Evolutionary conservation across 2,888 invertebrate species (phyloP).

Genomic region (Epistrophe grossulariae): DNA sequence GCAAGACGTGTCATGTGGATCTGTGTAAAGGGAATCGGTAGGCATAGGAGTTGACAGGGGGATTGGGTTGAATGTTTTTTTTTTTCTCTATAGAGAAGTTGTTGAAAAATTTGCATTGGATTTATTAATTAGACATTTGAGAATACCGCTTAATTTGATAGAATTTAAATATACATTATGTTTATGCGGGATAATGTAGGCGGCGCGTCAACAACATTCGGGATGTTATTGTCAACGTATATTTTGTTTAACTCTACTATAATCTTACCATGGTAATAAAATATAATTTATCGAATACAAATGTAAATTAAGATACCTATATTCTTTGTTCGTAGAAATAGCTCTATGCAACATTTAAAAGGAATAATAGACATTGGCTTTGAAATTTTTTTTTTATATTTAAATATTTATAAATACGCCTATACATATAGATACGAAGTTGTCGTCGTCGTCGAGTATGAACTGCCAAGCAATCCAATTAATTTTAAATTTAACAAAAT

Average conservation of each 20-base stretch:
- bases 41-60: constrained; percentile 4
- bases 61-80: not conserved
- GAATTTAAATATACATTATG: constrained; percentile 16
- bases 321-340: not conserved
- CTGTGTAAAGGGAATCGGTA: not conserved
- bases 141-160: constrained; percentile 34
- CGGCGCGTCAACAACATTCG: constrained; percentile 9
- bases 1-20: constrained; percentile 4
- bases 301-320: constrained; percentile 17
- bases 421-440: not conserved
- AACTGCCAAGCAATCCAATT: constrained; percentile 6
- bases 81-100: constrained; percentile 12
- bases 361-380: not conserved
- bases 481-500: constrained; percentile 35
- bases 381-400: constrained; percentile 3
- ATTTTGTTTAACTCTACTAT: constrained; percentile 31
- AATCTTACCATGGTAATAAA: constrained; percentile 35
- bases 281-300: constrained; percentile 36
- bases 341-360: not conserved
- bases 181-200: constrained; percentile 12
- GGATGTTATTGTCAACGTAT: constrained; percentile 12
- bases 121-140: constrained; percentile 43
- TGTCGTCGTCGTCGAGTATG: not conserved
- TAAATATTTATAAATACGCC: constrained; percentile 39
- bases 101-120: constrained; percentile 31